Conservation (phyloP, 2,888 invertebrate genomes). For the Spodoptera littoralis region DNA sequence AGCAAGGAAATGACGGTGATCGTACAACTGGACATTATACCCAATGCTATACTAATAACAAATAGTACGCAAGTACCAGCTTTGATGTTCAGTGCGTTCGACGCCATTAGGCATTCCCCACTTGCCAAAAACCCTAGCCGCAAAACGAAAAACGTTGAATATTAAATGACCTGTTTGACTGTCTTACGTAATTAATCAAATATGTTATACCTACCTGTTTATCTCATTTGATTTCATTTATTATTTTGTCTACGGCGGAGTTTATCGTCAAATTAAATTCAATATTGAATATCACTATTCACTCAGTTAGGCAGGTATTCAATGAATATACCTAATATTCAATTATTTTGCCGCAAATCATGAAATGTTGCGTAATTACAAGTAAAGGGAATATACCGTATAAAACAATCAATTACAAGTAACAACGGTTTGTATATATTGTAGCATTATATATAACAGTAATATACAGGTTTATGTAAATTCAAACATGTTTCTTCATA, state of each 20-base stretch:
- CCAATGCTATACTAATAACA: too few species aligned
- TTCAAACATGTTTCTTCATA: constrained; percentile 28
- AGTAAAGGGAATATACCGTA: constrained; percentile 22
- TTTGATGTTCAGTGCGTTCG: neutral
- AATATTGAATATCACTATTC: too few species aligned
- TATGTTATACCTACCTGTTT: too few species aligned
- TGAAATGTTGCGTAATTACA: constrained; percentile 11
- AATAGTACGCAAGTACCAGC: neutral
- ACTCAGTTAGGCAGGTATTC: constrained; percentile 1
- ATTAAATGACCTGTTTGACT: neutral
- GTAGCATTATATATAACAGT: constrained; percentile 20
- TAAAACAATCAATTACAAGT: constrained; percentile 10
- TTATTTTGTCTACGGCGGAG: too few species aligned
- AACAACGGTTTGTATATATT: constrained; percentile 10
- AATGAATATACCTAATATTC: too few species aligned
- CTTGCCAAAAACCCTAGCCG: constrained; percentile 8
- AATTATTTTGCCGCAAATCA: too few species aligned
- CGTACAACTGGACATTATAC: too few species aligned
- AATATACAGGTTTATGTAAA: constrained; percentile 3
- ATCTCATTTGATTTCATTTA: too few species aligned
- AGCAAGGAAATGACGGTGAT: constrained; percentile 2
- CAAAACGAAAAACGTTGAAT: constrained; percentile 6
- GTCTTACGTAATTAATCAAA: constrained; percentile 11
- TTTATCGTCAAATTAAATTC: too few species aligned
- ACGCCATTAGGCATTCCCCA: constrained; percentile 9